A percentile compares a stretch with the other conserved stretches of the same genome.
These are phyloP conservation scores for Meandrusa payeni DNA, from an alignment of 2,888 invertebrate genomes.

Conservation along the genomic window DNA sequence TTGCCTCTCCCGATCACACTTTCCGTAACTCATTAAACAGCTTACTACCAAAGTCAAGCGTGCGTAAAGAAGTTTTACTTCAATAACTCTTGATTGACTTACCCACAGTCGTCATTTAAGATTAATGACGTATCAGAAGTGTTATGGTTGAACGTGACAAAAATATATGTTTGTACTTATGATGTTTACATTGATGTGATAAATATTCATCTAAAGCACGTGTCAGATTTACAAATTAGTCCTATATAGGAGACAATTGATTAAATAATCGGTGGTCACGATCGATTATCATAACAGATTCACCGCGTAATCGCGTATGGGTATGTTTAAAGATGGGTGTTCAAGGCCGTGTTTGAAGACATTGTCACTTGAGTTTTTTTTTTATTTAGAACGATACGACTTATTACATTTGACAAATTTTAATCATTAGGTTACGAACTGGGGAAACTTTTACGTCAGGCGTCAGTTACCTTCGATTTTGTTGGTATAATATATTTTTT, in stretches of 20 bases:
- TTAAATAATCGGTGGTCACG: conserved; percentile 17
- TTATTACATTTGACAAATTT: too few species aligned
- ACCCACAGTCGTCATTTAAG: conserved; percentile 5
- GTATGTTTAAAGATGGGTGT: conserved; percentile 12
- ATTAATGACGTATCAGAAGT: background rate
- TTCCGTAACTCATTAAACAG: too few species aligned
- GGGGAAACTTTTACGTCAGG: too few species aligned
- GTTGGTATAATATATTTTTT: too few species aligned
- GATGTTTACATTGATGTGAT: conserved; percentile 17
- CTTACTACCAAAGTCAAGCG: too few species aligned
- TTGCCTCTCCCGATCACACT: too few species aligned
- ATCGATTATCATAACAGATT: conserved; percentile 18
- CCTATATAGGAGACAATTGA: conserved; percentile 13
- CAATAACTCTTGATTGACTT: too few species aligned
- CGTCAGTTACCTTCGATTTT: too few species aligned
- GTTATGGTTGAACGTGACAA: conserved; percentile 12
- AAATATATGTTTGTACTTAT: background rate
- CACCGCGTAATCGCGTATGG: conserved; percentile 7
- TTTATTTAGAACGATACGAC: too few species aligned
- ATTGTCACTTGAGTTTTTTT: conserved; percentile 14
- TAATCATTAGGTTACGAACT: too few species aligned
- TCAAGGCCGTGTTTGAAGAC: conserved; percentile 19
- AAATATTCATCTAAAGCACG: conserved; percentile 16
- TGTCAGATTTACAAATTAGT: conserved; percentile 11
- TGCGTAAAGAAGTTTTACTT: too few species aligned